Conservation (phyloP, 2,113 vertebrate species). For the Callopanchax toddi region DNA sequence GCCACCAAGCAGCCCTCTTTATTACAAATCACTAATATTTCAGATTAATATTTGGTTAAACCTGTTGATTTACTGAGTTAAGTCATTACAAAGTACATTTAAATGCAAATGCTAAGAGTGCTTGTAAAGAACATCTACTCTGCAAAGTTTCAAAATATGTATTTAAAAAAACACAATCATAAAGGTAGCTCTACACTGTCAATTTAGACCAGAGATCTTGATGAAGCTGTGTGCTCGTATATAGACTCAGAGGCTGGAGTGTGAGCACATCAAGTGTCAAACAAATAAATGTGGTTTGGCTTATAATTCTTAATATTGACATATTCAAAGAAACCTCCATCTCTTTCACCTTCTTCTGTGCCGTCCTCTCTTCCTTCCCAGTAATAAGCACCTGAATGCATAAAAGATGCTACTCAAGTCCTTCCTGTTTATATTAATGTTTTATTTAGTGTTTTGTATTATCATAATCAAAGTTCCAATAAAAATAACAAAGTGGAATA, state of each 20-base stretch:
- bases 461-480: slow-evolving; percentile 86
- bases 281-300: slow-evolving; percentile 63
- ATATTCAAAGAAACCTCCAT: slow-evolving; percentile 42
- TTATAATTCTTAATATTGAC: slow-evolving; percentile 69
- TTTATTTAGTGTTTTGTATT: slow-evolving; percentile 86
- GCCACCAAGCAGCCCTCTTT: too few relatives aligned
- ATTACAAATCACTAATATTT: too few relatives aligned
- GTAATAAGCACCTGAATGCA: slow-evolving; percentile 80
- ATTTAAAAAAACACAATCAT: too few relatives aligned
- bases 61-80: too few relatives aligned
- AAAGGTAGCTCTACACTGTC: too few relatives aligned
- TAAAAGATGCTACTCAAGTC: slow-evolving; percentile 78
- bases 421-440: slow-evolving; percentile 84
- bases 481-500: slow-evolving; percentile 85
- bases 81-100: too few relatives aligned
- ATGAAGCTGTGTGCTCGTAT: slow-evolving; percentile 24
- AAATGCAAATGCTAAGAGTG: too few relatives aligned
- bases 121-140: too few relatives aligned
- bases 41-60: too few relatives aligned
- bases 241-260: slow-evolving; percentile 37
- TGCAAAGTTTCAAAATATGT: too few relatives aligned
- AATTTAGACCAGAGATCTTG: slow-evolving; percentile 3
- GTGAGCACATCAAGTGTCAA: slow-evolving; percentile 44
- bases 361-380: slow-evolving; percentile 65
- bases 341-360: slow-evolving; percentile 27